Base-by-base conservation (phyloP, 2,888 invertebrate genomes). In the Empis stercorea region DNA sequence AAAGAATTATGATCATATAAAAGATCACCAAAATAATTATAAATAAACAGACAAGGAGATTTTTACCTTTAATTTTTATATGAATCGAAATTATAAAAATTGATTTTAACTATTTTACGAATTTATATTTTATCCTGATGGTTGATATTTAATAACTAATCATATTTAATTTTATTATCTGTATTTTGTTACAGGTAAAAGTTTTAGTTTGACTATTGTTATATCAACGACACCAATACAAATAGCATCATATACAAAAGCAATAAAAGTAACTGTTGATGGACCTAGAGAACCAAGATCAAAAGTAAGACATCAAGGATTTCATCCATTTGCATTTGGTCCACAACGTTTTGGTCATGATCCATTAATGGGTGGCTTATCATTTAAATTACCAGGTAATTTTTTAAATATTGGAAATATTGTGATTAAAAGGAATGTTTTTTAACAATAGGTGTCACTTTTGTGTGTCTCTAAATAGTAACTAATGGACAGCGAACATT, bases 241-340 rank as follows among this genome's bases (percentile, higher is more conserved):
- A 75, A 84, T 97, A 54, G 89, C 92, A 50, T 91, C 95, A n/a
- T 95, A 95, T 69, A 84, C 80, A 64, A 96, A 96, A 70, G 96
- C 96, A 51, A 99, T 99, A 71, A 99, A 99, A 75, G 96, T 99
- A 60, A 99, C 99, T 2, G 97, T 99, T 51, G 99, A 99, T 65
- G 99, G 99, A 46, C 99, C 99, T 1, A 75, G 99, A 55, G 97
- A 97, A 71, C 96, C 97, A 10, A 73, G 96, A 60, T 93, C 92
- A 57, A 94, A 94, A 77, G 85, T 89, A 55, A 76, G 88, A 52
- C 88, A 88, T 65, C 87, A 86, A 61, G 83, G 84, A 52, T 88
- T 88, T 70, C 88, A 88, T 71, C 88, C 88, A 49, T 89, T 87
- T 71, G 88, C 87, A 60, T 88, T 88, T 65, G 88, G 87, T 49